Conservation (phyloP, 2,797 vertebrate genomes). For the Melanotaenia nigrans region DNA sequence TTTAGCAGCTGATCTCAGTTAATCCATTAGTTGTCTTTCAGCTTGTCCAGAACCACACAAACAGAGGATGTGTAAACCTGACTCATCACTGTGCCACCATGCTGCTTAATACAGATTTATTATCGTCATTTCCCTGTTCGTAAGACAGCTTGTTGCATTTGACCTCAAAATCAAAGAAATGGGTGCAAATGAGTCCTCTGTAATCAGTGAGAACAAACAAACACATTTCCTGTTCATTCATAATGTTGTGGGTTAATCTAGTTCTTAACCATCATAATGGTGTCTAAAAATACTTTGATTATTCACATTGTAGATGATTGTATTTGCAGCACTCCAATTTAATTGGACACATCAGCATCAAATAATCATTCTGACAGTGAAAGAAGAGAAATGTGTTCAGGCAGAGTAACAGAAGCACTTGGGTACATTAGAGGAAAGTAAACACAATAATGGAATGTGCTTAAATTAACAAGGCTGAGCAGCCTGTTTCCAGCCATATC, state of each 20-base stretch:
- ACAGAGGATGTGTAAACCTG: not conserved
- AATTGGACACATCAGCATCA: constrained; percentile 13
- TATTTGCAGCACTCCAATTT: constrained; percentile 14
- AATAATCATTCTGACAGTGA: constrained; percentile 14
- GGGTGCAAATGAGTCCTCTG: constrained; percentile 17
- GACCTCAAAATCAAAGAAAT: constrained; percentile 39
- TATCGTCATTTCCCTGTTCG: constrained; percentile 13
- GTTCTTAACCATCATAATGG: constrained; percentile 6
- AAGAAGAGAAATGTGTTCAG: constrained; percentile 16
- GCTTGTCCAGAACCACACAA: not conserved
- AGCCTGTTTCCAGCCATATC: constrained; percentile 50
- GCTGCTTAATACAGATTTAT: constrained; percentile 10
- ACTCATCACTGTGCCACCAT: not conserved
- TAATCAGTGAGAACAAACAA: constrained; percentile 38
- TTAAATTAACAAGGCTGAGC: constrained; percentile 29
- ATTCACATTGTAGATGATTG: constrained; percentile 19
- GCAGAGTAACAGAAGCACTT: constrained; percentile 13
- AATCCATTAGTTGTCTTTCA: not conserved
- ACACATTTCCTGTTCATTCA: constrained; percentile 23
- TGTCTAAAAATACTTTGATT: constrained; percentile 22
- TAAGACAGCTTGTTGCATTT: constrained; percentile 19
- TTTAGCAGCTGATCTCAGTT: not conserved
- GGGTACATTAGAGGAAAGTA: constrained; percentile 36
- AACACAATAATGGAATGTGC: constrained; percentile 40
- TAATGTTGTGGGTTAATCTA: not conserved